Percentiles rank a stretch among this genome's conserved stretches.
These are phyloP conservation scores for Sanderia malayensis DNA, from an alignment of 30 jellyfish, hydroid and myxozoan species.

Conservation along the genomic window DNA sequence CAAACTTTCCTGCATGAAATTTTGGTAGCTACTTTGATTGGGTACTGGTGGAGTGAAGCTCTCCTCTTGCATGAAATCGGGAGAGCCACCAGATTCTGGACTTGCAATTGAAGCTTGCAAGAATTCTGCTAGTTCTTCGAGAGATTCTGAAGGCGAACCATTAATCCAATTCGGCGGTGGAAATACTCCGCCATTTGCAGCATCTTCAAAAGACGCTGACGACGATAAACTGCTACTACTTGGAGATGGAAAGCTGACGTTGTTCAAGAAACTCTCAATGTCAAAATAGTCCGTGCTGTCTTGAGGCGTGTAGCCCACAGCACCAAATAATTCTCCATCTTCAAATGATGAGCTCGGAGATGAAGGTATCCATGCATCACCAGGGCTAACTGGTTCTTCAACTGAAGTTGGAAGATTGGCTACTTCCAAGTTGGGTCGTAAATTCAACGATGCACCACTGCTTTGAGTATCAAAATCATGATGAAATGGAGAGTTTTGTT, in stretches of 20 bases:
- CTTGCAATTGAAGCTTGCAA: conserved; percentile 15
- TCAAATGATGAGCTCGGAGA: conserved; percentile 54
- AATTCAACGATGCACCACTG: neutral
- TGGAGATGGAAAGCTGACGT: conserved; percentile 22
- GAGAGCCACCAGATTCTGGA: neutral
- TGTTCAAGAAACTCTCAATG: conserved; percentile 48
- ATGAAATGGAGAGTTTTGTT: conserved; percentile 2
- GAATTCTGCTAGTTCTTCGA: conserved; percentile 19
- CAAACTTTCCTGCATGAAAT: neutral
- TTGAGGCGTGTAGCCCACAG: conserved; percentile 58
- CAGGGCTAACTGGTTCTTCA: conserved; percentile 10
- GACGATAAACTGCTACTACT: neutral
- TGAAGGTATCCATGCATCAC: conserved; percentile 17
- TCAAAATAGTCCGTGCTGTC: conserved; percentile 45
- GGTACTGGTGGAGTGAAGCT: neutral
- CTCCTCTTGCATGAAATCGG: neutral
- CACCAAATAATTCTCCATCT: conserved; percentile 62
- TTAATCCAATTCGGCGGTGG: neutral
- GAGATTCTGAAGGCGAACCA: neutral
- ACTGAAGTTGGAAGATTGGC: conserved; percentile 6
- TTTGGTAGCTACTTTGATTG: neutral
- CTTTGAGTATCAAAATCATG: conserved; percentile 11
- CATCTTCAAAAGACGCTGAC: neutral
- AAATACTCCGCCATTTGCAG: neutral
- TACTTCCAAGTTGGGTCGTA: conserved; percentile 7